Evolutionary conservation across 2,888 invertebrate genomes (phyloP).

Genomic region (Tachina fera): DNA sequence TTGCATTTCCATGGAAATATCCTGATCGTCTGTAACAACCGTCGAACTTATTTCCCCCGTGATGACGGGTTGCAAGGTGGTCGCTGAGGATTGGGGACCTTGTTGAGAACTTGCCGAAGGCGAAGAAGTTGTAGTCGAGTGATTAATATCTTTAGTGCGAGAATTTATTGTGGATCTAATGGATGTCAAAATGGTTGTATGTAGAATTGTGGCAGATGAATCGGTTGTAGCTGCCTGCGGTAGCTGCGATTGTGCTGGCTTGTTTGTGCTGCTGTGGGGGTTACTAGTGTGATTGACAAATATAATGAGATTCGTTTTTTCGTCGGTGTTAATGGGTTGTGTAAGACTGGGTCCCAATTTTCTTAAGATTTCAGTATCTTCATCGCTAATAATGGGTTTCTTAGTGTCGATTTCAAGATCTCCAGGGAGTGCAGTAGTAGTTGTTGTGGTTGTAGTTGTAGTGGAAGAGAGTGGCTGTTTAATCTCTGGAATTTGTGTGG

Average conservation of each 20-base stretch:
- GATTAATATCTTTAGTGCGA: slow-evolving; percentile 66
- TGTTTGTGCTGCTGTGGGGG: slow-evolving; percentile 68
- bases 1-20: slow-evolving; percentile 85
- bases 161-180: slow-evolving; percentile 81
- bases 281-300: slow-evolving; percentile 82
- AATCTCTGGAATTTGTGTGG: background rate
- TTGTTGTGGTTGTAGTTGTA: slow-evolving; percentile 36
- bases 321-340: slow-evolving; percentile 78
- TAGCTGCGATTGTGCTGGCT: slow-evolving; percentile 50
- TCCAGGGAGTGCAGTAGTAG: slow-evolving; percentile 31
- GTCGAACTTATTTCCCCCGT: slow-evolving; percentile 76
- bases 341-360: slow-evolving; percentile 78
- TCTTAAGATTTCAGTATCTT: slow-evolving; percentile 77
- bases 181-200: slow-evolving; percentile 84
- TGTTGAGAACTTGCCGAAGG: slow-evolving; percentile 29
- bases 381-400: slow-evolving; percentile 74
- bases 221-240: slow-evolving; percentile 80
- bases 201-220: slow-evolving; percentile 82
- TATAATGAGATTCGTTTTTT: slow-evolving; percentile 80
- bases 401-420: slow-evolving; percentile 47
- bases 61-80: slow-evolving; percentile 55
- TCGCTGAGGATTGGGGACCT: slow-evolving; percentile 1
- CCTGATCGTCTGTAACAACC: slow-evolving; percentile 81
- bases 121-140: slow-evolving; percentile 17
- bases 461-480: slow-evolving; percentile 53